These are phyloP conservation scores for Cryptoprocta ferox DNA, from an alignment of 2,797 vertebrate species.

Conservation along the genomic window DNA sequence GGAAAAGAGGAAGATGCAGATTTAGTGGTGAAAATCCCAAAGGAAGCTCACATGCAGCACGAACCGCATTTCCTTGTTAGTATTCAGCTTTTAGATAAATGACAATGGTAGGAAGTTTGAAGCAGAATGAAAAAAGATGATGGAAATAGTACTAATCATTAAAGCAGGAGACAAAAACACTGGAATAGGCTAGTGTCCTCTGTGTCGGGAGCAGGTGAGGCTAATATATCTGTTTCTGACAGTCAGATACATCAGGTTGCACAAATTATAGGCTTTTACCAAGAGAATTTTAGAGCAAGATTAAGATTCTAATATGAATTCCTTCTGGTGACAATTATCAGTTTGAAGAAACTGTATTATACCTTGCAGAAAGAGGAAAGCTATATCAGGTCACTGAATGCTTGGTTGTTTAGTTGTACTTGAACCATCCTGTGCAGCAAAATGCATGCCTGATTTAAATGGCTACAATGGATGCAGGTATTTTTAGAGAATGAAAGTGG, in stretches of 20 bases:
- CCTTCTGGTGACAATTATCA: conserved; percentile 83
- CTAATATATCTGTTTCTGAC: conserved; percentile 84
- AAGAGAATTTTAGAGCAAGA: conserved; percentile 81
- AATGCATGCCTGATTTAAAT: conserved; percentile 76
- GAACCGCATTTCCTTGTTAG: conserved; percentile 74
- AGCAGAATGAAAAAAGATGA: conserved; percentile 81
- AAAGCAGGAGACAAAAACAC: conserved; percentile 80
- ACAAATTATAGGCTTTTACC: conserved; percentile 86
- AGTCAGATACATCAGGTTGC: conserved; percentile 74
- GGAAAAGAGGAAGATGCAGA: conserved; percentile 29
- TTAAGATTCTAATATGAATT: conserved; percentile 85
- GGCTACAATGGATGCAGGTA: conserved; percentile 64
- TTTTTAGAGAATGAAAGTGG: conserved; percentile 59
- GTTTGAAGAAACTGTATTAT: conserved; percentile 79
- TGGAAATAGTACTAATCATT: conserved; percentile 81
- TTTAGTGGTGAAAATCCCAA: conserved; percentile 76
- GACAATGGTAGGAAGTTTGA: conserved; percentile 72
- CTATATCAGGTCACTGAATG: conserved; percentile 74
- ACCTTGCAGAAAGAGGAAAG: conserved; percentile 72
- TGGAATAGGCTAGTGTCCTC: conserved; percentile 73
- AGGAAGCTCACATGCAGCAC: conserved; percentile 78
- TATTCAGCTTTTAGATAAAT: conserved; percentile 82
- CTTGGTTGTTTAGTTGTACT: conserved; percentile 66
- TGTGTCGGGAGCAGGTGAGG: conserved; percentile 70
- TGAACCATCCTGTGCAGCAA: conserved; percentile 72